Base-by-base conservation (phyloP, 2,113 vertebrate species). In the Jaculus jaculus region DNA sequence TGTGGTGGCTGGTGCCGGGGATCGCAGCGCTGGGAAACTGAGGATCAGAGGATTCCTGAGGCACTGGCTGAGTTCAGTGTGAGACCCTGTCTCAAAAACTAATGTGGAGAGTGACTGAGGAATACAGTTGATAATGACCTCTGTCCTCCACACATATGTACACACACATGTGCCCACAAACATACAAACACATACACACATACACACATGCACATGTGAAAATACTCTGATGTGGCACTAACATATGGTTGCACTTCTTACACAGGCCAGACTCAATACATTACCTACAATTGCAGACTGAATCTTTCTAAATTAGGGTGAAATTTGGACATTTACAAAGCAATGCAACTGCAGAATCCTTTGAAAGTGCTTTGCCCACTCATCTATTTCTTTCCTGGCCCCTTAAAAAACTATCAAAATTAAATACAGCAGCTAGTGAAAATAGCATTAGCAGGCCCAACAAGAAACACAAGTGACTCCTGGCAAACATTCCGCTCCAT, bases 321-420 rank as follows among this genome's bases (percentile, higher is more conserved):
- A n/a, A n/a, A n/a, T n/a, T n/a, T n/a, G 72, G 63, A 77, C 6
- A 85, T 80, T 85, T 73, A 82, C 71, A 51, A 71, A 94, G 77
- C 7, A 3, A 75, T 32, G 5, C 24, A 63, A 86, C 63, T 21
- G 2, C 37, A 91, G 37, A 66, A 68, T 71, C 0, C n/a, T 85
- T 78, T 5, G 3, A 66, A 74, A 15, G 9, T 63, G 80, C 78
- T 69, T 66, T 26, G 13, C 37, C 69, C 3, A 89, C 23, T 87
- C 34, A 8, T 73, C 66, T 89, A 74, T 61, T 61, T 61, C 60
- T 61, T 61, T 61, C 60, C 60, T 12, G 84, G 54, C 2, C n/a
- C 28, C 21, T 68, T 26, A 24, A 66, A 77, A 90, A 81, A 26
- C 21, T 54, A 23, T 81, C 16, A 82, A 81, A 84, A 91, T 92